These are phyloP conservation scores for Euplagia quadripunctaria DNA, from an alignment of 2,888 invertebrate genomes.

Conservation along the genomic window DNA sequence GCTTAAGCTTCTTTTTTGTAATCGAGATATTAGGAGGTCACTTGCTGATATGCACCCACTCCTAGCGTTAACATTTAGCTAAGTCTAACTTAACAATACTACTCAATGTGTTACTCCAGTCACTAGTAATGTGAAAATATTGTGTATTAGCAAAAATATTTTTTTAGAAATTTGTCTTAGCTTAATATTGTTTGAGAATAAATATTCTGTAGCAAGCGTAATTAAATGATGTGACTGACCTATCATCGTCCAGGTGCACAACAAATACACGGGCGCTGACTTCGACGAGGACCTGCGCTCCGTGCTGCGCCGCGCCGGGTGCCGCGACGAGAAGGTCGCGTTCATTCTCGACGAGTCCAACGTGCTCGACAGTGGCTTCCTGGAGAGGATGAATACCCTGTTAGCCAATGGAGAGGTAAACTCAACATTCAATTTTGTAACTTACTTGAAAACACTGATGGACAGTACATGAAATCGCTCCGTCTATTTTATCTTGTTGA, in stretches of 20 bases:
- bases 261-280: slow-evolving; percentile 99
- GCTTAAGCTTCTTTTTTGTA: too few species aligned
- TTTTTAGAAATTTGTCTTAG: too few species aligned
- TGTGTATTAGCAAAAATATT: too few species aligned
- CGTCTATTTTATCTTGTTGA: too few species aligned
- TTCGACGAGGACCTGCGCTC: slow-evolving; percentile 99
- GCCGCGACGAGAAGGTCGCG: slow-evolving; percentile 99
- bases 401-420: slow-evolving; percentile 97
- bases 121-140: neutral
- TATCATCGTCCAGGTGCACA: slow-evolving; percentile 91
- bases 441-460: too few species aligned
- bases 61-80: too few species aligned
- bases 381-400: slow-evolving; percentile 99
- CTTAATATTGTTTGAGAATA: neutral
- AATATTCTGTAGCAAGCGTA: neutral
- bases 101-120: too few species aligned
- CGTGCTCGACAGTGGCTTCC: slow-evolving; percentile 98
- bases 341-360: slow-evolving; percentile 99
- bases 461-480: too few species aligned
- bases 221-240: neutral
- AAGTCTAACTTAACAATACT: too few species aligned
- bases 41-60: too few species aligned
- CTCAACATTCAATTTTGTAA: neutral
- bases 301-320: slow-evolving; percentile 94
- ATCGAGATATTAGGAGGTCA: too few species aligned